Conservation (phyloP, 1,140 invertebrate species). For the Drosophila lacteicornis region DNA sequence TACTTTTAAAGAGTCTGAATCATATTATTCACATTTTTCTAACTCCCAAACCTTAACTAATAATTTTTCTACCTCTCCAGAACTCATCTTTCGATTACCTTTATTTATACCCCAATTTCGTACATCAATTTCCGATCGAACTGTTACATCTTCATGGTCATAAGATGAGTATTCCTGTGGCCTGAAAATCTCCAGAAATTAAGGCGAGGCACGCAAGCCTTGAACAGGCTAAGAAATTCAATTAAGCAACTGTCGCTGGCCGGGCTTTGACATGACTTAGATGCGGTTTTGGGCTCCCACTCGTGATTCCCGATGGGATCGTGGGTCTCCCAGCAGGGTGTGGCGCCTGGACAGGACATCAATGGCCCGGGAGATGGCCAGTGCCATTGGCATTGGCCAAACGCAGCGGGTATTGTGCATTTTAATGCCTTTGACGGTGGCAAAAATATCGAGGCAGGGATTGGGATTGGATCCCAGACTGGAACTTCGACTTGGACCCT, state of each 20-base stretch:
- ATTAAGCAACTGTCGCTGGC: slow-evolving; percentile 68
- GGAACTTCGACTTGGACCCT: slow-evolving; percentile 5
- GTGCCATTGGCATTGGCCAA: slow-evolving; percentile 27
- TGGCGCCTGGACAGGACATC: slow-evolving; percentile 68
- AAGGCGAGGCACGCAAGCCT: slow-evolving; percentile 29
- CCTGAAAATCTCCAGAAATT: slow-evolving; percentile 12
- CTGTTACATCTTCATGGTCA: slow-evolving; percentile 40
- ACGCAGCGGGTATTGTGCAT: slow-evolving; percentile 71
- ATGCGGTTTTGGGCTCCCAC: slow-evolving; percentile 64
- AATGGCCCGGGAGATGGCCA: slow-evolving; percentile 26
- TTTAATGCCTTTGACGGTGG: slow-evolving; percentile 65
- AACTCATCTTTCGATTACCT: slow-evolving; percentile 1
- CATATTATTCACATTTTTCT: background rate
- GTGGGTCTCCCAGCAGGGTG: slow-evolving; percentile 67
- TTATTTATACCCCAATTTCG: slow-evolving; percentile 15
- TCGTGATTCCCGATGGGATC: slow-evolving; percentile 9
- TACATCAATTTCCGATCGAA: slow-evolving; percentile 9
- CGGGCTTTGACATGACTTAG: slow-evolving; percentile 68
- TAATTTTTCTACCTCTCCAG: background rate
- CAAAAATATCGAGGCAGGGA: slow-evolving; percentile 27
- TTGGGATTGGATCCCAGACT: background rate
- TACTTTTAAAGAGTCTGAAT: background rate
- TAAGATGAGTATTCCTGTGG: slow-evolving; percentile 8
- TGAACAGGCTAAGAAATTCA: slow-evolving; percentile 56
- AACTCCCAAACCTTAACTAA: background rate